phyloP scores from a whole-genome alignment of 1,140 invertebrate species.

The Zaprionus camerounensis region DNA sequence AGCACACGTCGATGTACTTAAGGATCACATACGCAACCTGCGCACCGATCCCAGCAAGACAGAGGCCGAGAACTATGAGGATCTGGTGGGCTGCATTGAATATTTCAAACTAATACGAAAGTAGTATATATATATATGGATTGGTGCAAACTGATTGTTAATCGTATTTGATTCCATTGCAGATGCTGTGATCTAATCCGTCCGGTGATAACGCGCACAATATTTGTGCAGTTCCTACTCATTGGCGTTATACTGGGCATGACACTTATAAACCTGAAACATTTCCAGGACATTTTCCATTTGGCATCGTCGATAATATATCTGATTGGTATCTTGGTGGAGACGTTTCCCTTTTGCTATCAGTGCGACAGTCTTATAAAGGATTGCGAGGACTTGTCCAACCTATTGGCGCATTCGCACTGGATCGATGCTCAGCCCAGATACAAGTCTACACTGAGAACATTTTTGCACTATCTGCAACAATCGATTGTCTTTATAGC shows the following conservation, averaged over 20 bases:
- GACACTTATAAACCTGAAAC: background rate
- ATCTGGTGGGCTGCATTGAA: slow-evolving; percentile 56
- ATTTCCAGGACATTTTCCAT: slow-evolving; percentile 1
- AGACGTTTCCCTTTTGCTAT: slow-evolving; percentile 27
- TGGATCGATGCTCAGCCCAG: slow-evolving; percentile 23
- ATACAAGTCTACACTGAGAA: slow-evolving; percentile 25
- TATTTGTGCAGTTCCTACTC: slow-evolving; percentile 21
- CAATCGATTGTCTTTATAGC: slow-evolving; percentile 25
- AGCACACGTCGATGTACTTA: slow-evolving; percentile 46
- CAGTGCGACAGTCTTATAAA: slow-evolving; percentile 15
- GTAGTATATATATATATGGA: slow-evolving; percentile 11
- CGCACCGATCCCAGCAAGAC: slow-evolving; percentile 27
- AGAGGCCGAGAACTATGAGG: slow-evolving; percentile 42
- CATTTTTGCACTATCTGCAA: slow-evolving; percentile 20
- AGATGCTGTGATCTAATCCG: slow-evolving; percentile 9
- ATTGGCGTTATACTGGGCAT: slow-evolving; percentile 15
- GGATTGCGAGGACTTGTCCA: slow-evolving; percentile 8
- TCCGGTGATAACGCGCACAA: slow-evolving; percentile 4
- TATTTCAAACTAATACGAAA: slow-evolving; percentile 47
- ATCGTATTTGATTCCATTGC: background rate
- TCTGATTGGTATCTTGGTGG: background rate
- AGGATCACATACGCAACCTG: slow-evolving; percentile 46
- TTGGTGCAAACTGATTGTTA: background rate
- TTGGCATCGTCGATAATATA: background rate
- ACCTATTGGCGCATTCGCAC: slow-evolving; percentile 13